These are phyloP conservation scores for Apteryx mantelli DNA, from an alignment of 2,113 vertebrate genomes.

Conservation along the genomic window DNA sequence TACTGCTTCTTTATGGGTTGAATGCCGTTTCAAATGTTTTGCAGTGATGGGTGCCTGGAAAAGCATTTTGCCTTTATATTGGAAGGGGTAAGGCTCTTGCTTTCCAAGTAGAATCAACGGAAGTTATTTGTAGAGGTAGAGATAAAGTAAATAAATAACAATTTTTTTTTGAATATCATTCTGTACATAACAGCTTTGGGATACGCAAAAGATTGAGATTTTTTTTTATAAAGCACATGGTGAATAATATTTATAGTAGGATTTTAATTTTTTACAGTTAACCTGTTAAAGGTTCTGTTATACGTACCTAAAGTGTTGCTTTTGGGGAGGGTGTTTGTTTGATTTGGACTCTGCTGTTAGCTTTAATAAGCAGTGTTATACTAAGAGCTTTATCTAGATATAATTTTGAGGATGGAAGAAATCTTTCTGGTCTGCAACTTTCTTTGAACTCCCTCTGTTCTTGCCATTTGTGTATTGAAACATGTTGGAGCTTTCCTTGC, in stretches of 20 bases:
- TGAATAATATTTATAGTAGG: background rate
- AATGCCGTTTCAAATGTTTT: background rate
- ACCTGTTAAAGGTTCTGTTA: background rate
- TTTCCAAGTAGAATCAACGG: background rate
- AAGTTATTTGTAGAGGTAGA: background rate
- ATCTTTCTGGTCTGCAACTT: background rate
- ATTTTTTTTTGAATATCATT: background rate
- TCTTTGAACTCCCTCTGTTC: background rate
- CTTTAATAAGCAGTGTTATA: background rate
- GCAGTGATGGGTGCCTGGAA: background rate
- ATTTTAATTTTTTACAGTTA: background rate
- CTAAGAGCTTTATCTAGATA: background rate
- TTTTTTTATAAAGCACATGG: background rate
- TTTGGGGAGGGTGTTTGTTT: accelerated
- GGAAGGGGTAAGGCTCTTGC: background rate
- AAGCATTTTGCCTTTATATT: too few relatives aligned
- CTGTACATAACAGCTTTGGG: background rate
- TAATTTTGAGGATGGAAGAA: background rate
- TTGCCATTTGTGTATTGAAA: background rate
- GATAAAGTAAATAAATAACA: background rate
- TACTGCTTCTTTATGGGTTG: background rate
- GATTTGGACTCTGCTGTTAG: background rate
- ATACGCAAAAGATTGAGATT: background rate
- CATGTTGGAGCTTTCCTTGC: background rate
- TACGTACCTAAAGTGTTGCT: background rate